Percentiles rank a stretch among this genome's conserved stretches.
phyloP scores from a whole-genome alignment of 2,888 invertebrate genomes.

The Agapostemon virescens region DNA sequence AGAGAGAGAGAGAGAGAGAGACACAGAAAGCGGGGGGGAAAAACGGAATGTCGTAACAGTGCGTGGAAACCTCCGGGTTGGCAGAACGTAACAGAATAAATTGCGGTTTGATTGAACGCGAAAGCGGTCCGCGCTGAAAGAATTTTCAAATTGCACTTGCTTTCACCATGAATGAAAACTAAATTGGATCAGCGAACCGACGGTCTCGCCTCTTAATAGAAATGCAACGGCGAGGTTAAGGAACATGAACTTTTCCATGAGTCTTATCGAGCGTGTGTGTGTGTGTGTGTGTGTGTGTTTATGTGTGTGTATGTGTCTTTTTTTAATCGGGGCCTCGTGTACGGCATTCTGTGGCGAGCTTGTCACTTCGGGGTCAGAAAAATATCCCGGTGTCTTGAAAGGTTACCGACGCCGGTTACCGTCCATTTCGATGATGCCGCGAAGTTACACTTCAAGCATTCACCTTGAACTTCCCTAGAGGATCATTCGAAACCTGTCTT shows the following conservation, averaged over 20 bases:
- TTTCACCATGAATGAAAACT: conserved; percentile 47
- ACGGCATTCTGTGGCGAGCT: conserved; percentile 30
- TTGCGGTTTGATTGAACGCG: conserved; percentile 43
- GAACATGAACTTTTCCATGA: conserved; percentile 54
- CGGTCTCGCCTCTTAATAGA: conserved; percentile 41
- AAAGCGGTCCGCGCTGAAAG: conserved; percentile 30
- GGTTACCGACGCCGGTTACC: conserved; percentile 25
- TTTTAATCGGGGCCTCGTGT: conserved; percentile 45
- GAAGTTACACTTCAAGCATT: background rate
- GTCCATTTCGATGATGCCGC: background rate
- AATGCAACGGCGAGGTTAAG: conserved; percentile 48
- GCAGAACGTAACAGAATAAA: conserved; percentile 38
- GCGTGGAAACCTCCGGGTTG: background rate
- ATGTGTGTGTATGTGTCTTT: no score
- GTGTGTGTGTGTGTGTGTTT: no score
- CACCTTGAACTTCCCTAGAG: background rate
- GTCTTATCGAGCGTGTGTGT: conserved; percentile 51
- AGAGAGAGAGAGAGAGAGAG: background rate
- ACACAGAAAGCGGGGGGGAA: no score
- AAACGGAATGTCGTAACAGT: background rate
- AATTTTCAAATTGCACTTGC: conserved; percentile 47
- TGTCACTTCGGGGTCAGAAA: conserved; percentile 50
- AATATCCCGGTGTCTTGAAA: conserved; percentile 35
- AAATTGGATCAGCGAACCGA: conserved; percentile 42
- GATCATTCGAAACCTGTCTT: background rate